Base-by-base conservation (phyloP, 2,888 invertebrate species). In the Eupelmus urozonus region DNA sequence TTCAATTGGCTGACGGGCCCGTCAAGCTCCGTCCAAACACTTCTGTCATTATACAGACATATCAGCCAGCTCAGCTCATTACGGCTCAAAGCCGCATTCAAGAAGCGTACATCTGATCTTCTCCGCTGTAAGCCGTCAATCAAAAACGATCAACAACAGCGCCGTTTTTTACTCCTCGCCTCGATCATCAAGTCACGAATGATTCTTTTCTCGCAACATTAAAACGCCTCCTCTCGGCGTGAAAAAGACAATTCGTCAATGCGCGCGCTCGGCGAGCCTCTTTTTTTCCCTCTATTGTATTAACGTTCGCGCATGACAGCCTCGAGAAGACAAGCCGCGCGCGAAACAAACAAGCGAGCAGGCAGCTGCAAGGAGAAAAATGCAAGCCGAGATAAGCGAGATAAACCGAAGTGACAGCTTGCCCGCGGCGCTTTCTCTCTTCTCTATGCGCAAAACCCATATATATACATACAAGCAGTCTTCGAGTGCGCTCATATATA, bases 391-490 rank as follows among this genome's bases (percentile, higher is more conserved):
- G 71, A 71, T 67, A 65, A 71, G 65, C 65, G 65, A 76, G 71
- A 76, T 65, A 72, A 66, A 72, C 42, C 29, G 16, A 40, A 59
- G 42, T 45, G 77, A 77, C 72, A 69, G 62, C 62, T 76, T 40
- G 25, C 53, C 49, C 42, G 59, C 16, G 34, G 63, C 49, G 77
- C 40, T 42, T 29, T 57, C 57, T 55, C 65, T 18, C n/a, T n/a
- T n/a, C n/a, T 53, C 63, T 27, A 25, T 27, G 1, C 29, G 20
- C 34, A 27, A 27, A 13, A 13, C 42, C n/a, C n/a, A n/a, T n/a
- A n/a, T n/a, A n/a, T n/a, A n/a, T n/a, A n/a, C n/a, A n/a, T n/a
- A n/a, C n/a, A n/a, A n/a, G 16, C 11, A 18, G 23, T 40, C 53
- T 40, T 13, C 25, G n/a, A 20, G 23, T 45, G 55, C 25, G 18